phyloP scores from a whole-genome alignment of 2,888 invertebrate genomes.

The Lochmaea capreae region DNA sequence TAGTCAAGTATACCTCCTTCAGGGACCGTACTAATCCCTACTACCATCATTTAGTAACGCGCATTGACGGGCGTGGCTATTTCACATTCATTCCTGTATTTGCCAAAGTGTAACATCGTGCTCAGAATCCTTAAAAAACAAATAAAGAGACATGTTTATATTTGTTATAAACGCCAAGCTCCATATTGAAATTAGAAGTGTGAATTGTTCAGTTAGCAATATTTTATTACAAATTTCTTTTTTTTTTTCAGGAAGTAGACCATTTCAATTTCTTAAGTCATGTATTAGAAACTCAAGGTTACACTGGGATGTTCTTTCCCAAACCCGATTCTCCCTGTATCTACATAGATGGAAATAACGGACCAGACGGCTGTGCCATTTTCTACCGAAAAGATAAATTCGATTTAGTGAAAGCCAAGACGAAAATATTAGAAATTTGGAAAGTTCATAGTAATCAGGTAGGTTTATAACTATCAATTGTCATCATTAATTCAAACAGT shows the following conservation, averaged over 20 bases:
- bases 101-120: no score
- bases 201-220: no score
- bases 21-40: no score
- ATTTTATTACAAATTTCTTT: background rate
- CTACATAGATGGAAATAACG: constrained; percentile 77
- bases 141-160: no score
- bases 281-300: constrained; percentile 73
- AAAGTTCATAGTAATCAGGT: constrained; percentile 80
- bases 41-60: no score
- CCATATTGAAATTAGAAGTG: no score
- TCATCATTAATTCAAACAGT: no score
- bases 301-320: constrained; percentile 77
- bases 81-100: no score
- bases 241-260: constrained; percentile 74
- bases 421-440: constrained; percentile 77
- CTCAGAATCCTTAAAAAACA: no score
- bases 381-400: constrained; percentile 76
- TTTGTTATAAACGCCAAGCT: no score
- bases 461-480: constrained; percentile 26
- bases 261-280: constrained; percentile 77
- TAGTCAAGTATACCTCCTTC: no score
- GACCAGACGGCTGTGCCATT: constrained; percentile 83
- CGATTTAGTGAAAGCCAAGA: constrained; percentile 70
- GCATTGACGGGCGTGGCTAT: no score
- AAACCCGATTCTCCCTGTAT: constrained; percentile 84